Percentiles rank a stretch among this genome's conserved stretches.
Evolutionary conservation across 2,797 vertebrate genomes (phyloP).

Genomic region (Poliocrania exsul): DNA sequence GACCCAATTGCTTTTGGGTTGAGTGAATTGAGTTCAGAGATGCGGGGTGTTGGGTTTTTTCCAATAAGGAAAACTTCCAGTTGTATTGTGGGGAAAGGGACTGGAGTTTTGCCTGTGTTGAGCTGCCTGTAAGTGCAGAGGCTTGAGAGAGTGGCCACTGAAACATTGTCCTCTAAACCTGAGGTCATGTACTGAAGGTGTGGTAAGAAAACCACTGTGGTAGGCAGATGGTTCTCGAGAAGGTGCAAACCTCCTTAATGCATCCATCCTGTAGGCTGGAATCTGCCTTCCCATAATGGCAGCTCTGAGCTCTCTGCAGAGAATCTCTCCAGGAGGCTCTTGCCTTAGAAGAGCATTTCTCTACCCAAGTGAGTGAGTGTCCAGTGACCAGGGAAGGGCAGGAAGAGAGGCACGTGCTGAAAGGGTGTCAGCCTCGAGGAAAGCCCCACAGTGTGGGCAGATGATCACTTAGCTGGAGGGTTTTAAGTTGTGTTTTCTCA

Average conservation of each 20-base stretch:
- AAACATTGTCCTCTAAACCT: neutral
- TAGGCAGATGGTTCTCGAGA: fast-evolving
- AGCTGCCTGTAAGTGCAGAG: neutral
- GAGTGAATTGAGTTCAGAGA: neutral
- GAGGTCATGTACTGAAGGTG: neutral
- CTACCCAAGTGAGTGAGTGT: neutral
- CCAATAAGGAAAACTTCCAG: too few relatives aligned
- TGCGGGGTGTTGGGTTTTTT: neutral
- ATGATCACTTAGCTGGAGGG: neutral
- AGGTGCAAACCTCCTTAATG: fast-evolving
- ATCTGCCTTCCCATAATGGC: neutral
- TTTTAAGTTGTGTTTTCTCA: fast-evolving
- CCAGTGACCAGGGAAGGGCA: fast-evolving
- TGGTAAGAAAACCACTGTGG: neutral
- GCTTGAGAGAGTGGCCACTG: neutral
- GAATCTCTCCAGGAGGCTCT: neutral
- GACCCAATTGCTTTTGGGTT: fast-evolving
- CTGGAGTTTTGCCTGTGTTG: neutral
- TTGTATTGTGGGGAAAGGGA: neutral
- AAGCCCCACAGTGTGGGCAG: fast-evolving
- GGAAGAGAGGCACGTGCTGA: neutral
- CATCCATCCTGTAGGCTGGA: fast-evolving
- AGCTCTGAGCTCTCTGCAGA: fast-evolving
- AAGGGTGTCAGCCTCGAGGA: fast-evolving
- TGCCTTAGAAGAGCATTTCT: neutral